Base-by-base conservation (phyloP, 2,888 invertebrate genomes). In the Acheta domesticus region DNA sequence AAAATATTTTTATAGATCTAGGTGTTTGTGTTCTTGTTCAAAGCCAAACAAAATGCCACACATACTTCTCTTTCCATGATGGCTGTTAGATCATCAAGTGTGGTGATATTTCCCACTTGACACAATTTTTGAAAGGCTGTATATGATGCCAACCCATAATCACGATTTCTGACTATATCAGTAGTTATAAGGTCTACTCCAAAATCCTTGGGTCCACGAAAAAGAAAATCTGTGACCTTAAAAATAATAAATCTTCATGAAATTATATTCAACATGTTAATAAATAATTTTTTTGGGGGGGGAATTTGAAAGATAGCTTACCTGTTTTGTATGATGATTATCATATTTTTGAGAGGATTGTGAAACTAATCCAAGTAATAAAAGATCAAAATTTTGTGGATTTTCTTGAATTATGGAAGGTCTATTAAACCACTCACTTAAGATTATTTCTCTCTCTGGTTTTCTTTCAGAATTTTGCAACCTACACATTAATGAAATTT, bases 171-270 rank as follows among this genome's bases (percentile, higher is more conserved):
- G 76, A 86, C 86, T 48, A 86, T 84, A 79, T 86, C 86, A 49
- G 86, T 83, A 20, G 86, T 85, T 73, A 85, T 84, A 77, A 86
- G 82, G 82, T 86, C 86, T 77, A 86, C 82, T n/a, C 86, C 86
- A 79, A 88, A 87, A 49, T 87, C 84, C 48, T 83, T 82, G 50
- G 82, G 82, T 74, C 83, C 83, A 80, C 87, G 85, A 84, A 89
- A 89, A 79, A 89, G 85, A 80, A 86, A 86, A 82, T 89, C 88
- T 48, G 89, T 89, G 36, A 89, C 83, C 85, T 86, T 81, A 62
- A n/a, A 62, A 19, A 19, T 19, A 23, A 23, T 11, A 78, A 49
- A 49, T 79, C 11, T 14, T 12, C 23, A 62, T 62, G 62, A 62
- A n/a, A 62, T 12, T 12, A 62, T 62, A 5, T 14, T 62, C 62